These are phyloP conservation scores for Zaprionus davidi DNA, from an alignment of 1,140 invertebrate species.

Conservation along the genomic window DNA sequence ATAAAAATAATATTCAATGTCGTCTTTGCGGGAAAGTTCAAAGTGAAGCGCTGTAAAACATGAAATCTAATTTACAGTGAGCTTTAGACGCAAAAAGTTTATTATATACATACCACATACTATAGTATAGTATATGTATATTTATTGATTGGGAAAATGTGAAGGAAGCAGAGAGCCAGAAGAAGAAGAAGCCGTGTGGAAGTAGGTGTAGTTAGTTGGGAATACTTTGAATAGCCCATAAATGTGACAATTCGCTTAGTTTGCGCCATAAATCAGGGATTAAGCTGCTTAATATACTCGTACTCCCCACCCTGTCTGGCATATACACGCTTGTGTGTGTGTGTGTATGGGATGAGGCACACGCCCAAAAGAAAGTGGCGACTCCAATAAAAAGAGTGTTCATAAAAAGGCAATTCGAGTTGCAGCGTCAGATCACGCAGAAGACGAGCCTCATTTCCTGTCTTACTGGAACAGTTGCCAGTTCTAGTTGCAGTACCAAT, in stretches of 20 bases:
- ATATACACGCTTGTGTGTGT: background rate
- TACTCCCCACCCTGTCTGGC: background rate
- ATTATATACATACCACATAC: background rate
- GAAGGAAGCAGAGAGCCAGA: background rate
- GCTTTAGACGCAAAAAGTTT: too few species aligned
- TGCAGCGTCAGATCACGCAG: background rate
- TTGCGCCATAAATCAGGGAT: conserved; percentile 17
- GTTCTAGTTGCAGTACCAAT: background rate
- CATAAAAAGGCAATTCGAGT: background rate
- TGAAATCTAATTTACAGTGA: background rate
- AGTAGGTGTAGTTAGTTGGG: background rate
- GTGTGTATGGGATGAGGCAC: conserved; percentile 8
- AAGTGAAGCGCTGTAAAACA: background rate
- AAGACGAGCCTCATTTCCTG: conserved; percentile 18
- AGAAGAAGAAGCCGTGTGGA: background rate
- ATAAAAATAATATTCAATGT: too few species aligned
- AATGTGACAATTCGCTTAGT: conserved; percentile 8
- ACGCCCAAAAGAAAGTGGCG: background rate
- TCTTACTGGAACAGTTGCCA: background rate
- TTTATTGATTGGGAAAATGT: conserved; percentile 5
- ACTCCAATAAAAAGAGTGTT: conserved; percentile 2
- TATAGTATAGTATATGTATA: too few species aligned
- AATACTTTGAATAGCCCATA: background rate
- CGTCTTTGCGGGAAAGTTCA: background rate
- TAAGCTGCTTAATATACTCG: conserved; percentile 10